Conservation (phyloP, 1,140 invertebrate species). For the Paralvinella palmiformis region DNA sequence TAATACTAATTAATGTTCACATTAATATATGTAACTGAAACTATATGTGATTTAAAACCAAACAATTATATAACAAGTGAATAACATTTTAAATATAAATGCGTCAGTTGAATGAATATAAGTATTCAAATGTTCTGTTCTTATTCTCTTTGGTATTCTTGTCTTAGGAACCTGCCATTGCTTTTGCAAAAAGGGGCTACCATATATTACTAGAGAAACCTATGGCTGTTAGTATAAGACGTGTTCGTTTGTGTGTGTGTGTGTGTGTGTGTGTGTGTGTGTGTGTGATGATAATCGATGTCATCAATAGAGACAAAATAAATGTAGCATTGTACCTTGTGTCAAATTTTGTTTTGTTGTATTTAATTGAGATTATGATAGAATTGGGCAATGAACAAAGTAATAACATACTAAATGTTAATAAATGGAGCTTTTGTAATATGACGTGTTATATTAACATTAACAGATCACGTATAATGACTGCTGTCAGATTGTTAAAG, state of each 20-base stretch:
- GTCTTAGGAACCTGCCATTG: conserved; percentile 46
- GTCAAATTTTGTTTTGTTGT: neutral
- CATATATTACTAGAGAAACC: conserved; percentile 55
- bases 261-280: neutral
- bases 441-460: neutral
- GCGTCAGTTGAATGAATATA: too few species aligned
- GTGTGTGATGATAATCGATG: too few species aligned
- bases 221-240: conserved; percentile 45
- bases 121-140: too few species aligned
- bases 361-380: neutral
- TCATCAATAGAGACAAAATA: too few species aligned
- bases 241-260: neutral
- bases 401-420: neutral
- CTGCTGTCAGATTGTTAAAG: conserved; percentile 47
- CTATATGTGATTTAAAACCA: too few species aligned
- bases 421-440: neutral
- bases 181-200: conserved; percentile 52
- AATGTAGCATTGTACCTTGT: neutral
- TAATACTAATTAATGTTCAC: too few species aligned
- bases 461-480: conserved; percentile 46
- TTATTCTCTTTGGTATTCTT: too few species aligned
- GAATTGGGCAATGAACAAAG: neutral
- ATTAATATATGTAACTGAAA: too few species aligned
- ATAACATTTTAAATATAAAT: too few species aligned
- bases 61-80: too few species aligned